These are phyloP conservation scores for Pitta sordida DNA, from an alignment of 2,113 vertebrate species.

Conservation along the genomic window DNA sequence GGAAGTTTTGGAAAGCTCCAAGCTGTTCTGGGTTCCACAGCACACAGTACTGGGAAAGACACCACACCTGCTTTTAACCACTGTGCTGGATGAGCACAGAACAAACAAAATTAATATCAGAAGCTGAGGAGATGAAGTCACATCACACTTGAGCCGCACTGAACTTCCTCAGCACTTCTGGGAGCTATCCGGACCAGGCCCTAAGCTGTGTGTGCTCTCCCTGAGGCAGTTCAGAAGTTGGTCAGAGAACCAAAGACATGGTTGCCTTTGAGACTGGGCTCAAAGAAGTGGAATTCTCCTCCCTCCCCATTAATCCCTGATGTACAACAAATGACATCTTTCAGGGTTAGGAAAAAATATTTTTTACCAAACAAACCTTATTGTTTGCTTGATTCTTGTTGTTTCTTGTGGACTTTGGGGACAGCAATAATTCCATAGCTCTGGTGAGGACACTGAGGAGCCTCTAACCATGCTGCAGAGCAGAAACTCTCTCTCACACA, in stretches of 20 bases:
- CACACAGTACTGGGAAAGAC: not conserved
- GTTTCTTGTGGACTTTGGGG: not conserved
- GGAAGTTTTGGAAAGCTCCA: not conserved
- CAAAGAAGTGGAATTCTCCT: not conserved
- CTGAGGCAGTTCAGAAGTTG: not conserved
- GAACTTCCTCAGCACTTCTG: not conserved
- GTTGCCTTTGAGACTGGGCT: not conserved
- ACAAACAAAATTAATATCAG: not conserved
- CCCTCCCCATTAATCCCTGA: not conserved
- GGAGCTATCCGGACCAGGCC: not conserved
- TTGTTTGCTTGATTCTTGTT: slow-evolving; percentile 18
- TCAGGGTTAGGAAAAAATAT: not conserved
- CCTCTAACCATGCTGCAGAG: not conserved
- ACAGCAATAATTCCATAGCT: not conserved
- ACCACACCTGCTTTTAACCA: not conserved
- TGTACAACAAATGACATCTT: not conserved
- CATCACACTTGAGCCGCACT: not conserved
- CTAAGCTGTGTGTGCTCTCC: not conserved
- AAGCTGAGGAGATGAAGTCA: not conserved
- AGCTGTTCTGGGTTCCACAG: not conserved
- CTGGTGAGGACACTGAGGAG: not conserved
- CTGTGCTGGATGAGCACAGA: not conserved
- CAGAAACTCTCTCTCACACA: not conserved
- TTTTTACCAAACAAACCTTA: not conserved
- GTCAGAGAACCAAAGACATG: not conserved